These are phyloP conservation scores for Schlechtendalia chinensis DNA, from an alignment of 1,140 invertebrate genomes.

Conservation along the genomic window DNA sequence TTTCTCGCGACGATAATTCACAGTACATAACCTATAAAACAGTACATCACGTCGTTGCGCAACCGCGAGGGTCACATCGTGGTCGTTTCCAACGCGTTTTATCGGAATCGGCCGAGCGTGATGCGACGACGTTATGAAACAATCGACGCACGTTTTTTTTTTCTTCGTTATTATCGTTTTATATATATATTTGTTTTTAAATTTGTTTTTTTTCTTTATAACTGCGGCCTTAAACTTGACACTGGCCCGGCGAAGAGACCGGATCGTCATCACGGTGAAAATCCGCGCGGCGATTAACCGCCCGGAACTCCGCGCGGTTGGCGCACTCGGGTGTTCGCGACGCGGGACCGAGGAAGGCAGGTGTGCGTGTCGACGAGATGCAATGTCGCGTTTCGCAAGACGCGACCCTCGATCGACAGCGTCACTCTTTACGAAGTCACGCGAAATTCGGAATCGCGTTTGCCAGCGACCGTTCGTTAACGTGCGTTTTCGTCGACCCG, in stretches of 20 bases:
- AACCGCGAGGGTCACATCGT: neutral
- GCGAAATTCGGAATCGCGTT: neutral
- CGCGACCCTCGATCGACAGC: too few relatives aligned
- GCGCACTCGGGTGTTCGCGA: too few relatives aligned
- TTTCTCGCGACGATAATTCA: too few relatives aligned
- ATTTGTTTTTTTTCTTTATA: neutral
- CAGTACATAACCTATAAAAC: too few relatives aligned
- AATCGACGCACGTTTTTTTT: neutral
- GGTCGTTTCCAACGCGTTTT: neutral
- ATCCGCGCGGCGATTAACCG: neutral
- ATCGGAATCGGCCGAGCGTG: neutral
- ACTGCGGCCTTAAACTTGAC: conserved; percentile 38
- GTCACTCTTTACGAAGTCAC: too few relatives aligned
- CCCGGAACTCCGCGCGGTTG: neutral
- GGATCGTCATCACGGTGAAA: conserved; percentile 17
- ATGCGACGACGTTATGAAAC: conserved; percentile 1
- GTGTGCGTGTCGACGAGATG: too few relatives aligned
- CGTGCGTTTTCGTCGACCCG: too few relatives aligned
- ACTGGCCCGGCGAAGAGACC: neutral
- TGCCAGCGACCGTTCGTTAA: too few relatives aligned
- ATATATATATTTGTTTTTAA: too few relatives aligned
- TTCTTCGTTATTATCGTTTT: too few relatives aligned
- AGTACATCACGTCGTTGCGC: neutral
- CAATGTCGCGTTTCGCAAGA: too few relatives aligned
- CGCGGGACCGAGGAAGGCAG: too few relatives aligned